phyloP scores from a whole-genome alignment of 1,140 invertebrate species.

The Cryptotermes secundus region DNA sequence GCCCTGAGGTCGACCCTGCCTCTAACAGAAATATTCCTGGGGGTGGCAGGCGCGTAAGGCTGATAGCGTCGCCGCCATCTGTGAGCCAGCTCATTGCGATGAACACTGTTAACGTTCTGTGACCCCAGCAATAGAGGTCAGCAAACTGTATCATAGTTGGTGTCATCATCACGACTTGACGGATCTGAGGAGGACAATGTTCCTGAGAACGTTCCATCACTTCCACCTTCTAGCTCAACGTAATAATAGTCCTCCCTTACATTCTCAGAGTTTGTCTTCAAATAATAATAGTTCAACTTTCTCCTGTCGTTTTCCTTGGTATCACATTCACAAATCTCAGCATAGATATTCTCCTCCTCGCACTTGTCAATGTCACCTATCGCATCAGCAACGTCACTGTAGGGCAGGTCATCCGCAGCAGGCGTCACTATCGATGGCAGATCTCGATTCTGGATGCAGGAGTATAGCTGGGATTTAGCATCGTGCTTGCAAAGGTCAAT shows the following conservation, averaged over 20 bases:
- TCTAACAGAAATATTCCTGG: too few species aligned
- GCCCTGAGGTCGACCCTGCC: too few species aligned
- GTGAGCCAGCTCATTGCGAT: too few species aligned
- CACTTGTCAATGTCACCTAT: neutral
- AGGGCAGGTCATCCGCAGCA: constrained; percentile 24
- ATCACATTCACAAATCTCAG: constrained; percentile 33
- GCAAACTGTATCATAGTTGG: neutral
- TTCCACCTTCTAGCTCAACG: constrained; percentile 22
- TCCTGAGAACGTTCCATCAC: neutral
- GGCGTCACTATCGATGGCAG: neutral
- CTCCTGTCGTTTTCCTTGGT: neutral
- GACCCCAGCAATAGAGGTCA: too few species aligned
- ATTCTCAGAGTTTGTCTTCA: neutral
- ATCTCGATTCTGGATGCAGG: too few species aligned
- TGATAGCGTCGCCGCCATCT: too few species aligned
- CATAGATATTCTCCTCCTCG: constrained; percentile 34
- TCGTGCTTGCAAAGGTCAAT: neutral
- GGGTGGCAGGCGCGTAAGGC: too few species aligned
- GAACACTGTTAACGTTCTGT: too few species aligned
- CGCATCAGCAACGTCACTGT: constrained; percentile 29
- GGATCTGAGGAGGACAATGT: neutral
- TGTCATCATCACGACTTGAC: too few species aligned
- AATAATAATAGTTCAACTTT: neutral
- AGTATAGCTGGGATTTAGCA: too few species aligned
- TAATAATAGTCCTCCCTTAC: constrained; percentile 16